Evolutionary conservation across 1,140 invertebrate species (phyloP).

Genomic region (Paramacrobiotus metropolitanus): DNA sequence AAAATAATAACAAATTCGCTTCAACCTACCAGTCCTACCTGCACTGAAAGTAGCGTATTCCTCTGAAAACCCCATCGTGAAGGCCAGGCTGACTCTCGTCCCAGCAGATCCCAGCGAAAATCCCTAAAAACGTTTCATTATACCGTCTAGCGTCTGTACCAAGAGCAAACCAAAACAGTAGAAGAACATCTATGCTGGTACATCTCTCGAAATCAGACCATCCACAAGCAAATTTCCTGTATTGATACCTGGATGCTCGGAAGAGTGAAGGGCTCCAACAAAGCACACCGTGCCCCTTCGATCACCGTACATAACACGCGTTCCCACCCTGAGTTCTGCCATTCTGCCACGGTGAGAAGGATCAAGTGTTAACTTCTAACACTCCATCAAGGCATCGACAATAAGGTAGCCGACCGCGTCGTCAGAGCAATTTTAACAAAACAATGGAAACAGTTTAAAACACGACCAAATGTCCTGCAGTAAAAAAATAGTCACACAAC

Average conservation of each 20-base stretch:
- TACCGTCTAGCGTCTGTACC: too few species aligned
- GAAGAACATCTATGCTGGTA: background rate
- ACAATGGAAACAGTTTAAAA: too few species aligned
- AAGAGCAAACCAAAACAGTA: too few species aligned
- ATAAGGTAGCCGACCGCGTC: too few species aligned
- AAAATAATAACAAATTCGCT: too few species aligned
- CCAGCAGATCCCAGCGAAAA: constrained; percentile 80
- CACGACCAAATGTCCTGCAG: too few species aligned
- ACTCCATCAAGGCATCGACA: too few species aligned
- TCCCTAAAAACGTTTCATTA: constrained; percentile 20
- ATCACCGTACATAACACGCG: background rate
- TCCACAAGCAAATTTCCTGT: background rate
- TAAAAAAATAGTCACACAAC: too few species aligned
- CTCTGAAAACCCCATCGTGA: constrained; percentile 61
- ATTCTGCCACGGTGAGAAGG: too few species aligned
- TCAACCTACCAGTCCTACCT: constrained; percentile 26
- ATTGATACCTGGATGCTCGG: background rate
- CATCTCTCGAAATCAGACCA: background rate
- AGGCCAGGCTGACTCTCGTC: constrained; percentile 62
- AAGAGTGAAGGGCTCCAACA: background rate
- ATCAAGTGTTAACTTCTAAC: too few species aligned
- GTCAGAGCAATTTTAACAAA: too few species aligned
- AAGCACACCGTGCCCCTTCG: background rate
- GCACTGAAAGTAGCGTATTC: constrained; percentile 53
- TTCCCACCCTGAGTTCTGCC: background rate